A percentile compares a stretch with the other conserved stretches of the same genome.
phyloP scores from a whole-genome alignment of 2,797 vertebrate genomes.

The Macropodus opercularis region DNA sequence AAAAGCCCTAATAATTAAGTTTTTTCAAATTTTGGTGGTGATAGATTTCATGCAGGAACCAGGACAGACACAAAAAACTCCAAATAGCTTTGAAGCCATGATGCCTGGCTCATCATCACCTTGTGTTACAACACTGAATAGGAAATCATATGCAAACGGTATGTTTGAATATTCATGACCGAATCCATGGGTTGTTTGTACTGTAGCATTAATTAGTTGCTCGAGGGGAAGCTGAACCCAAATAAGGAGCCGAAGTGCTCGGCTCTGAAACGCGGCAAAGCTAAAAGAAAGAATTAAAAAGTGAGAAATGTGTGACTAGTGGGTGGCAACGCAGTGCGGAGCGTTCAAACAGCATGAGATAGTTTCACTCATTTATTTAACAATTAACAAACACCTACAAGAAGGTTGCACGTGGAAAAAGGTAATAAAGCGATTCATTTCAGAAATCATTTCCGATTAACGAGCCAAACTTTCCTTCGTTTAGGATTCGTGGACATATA shows the following conservation, averaged over 20 bases:
- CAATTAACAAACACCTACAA: conserved; percentile 4
- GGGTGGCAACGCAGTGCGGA: conserved; percentile 18
- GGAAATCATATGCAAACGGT: conserved; percentile 81
- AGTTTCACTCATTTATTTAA: conserved; percentile 18
- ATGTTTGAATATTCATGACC: conserved; percentile 99
- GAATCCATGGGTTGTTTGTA: conserved; percentile 96
- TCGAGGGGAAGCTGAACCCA: conserved; percentile 88
- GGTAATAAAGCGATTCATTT: not conserved
- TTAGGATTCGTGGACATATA: conserved; percentile 41
- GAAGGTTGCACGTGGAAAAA: not conserved
- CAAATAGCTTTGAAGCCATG: conserved; percentile 52
- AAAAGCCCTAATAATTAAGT: not conserved
- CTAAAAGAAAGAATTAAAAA: conserved; percentile 42
- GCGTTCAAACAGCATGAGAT: conserved; percentile 22
- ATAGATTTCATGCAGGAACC: conserved; percentile 25
- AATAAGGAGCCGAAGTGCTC: conserved; percentile 66
- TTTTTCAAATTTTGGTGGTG: conserved; percentile 20
- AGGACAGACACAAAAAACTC: conserved; percentile 35
- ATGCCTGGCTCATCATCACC: conserved; percentile 42
- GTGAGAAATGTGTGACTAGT: conserved; percentile 38
- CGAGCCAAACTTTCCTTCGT: conserved; percentile 31
- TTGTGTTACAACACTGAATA: conserved; percentile 70
- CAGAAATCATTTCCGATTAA: not conserved
- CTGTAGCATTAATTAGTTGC: conserved; percentile 99
- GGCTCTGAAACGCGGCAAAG: conserved; percentile 34